Conservation (phyloP, 1,140 invertebrate species). For the Periplaneta americana region DNA sequence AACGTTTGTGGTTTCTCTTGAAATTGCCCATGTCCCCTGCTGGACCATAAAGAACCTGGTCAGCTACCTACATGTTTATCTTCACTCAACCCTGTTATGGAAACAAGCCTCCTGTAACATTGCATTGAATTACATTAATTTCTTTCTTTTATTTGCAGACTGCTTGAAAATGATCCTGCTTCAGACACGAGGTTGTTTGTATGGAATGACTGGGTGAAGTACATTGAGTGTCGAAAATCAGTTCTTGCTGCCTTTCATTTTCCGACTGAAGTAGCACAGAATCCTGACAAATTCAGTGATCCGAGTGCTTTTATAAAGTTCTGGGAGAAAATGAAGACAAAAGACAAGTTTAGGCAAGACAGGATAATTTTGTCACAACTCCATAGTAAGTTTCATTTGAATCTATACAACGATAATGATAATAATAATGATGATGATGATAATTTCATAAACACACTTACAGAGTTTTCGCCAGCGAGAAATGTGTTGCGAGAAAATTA, state of each 20-base stretch:
- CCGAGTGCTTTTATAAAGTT: constrained; percentile 21
- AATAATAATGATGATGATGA: too few relatives aligned
- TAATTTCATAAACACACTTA: too few relatives aligned
- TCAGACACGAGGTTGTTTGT: constrained; percentile 45
- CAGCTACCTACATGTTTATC: too few relatives aligned
- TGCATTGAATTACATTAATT: too few relatives aligned
- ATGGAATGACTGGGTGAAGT: constrained; percentile 54
- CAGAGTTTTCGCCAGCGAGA: too few relatives aligned
- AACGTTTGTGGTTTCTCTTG: too few relatives aligned
- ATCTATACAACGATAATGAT: too few relatives aligned
- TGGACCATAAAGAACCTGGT: too few relatives aligned
- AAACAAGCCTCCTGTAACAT: too few relatives aligned
- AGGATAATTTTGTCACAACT: constrained; percentile 9
- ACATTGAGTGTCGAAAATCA: constrained; percentile 49
- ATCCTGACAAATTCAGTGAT: constrained; percentile 20
- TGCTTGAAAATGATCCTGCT: not conserved
- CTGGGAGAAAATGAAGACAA: constrained; percentile 21
- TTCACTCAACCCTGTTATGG: too few relatives aligned
- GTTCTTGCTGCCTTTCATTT: constrained; percentile 46
- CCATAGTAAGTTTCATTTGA: not conserved
- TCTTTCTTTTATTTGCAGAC: not conserved
- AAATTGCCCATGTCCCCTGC: too few relatives aligned
- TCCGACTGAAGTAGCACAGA: constrained; percentile 40
- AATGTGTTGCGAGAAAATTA: too few relatives aligned
- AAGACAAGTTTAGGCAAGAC: constrained; percentile 2